phyloP scores from a whole-genome alignment of 1,140 invertebrate genomes.

The Akabosia matsudoensis region DNA sequence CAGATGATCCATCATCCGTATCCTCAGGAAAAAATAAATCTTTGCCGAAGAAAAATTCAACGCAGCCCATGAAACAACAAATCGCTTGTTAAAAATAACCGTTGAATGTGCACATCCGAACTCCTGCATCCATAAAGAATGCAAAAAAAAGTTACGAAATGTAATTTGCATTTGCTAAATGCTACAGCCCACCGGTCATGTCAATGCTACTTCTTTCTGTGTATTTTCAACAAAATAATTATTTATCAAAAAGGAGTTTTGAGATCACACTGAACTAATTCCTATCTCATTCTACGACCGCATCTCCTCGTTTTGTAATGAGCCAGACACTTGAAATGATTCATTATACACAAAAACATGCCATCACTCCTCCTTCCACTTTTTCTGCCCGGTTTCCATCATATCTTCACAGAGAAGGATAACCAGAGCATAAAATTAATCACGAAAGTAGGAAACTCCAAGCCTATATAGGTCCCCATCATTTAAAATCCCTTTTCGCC shows the following conservation, averaged over 20 bases:
- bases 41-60: neutral
- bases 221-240: too few species aligned
- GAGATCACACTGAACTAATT: too few species aligned
- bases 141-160: neutral
- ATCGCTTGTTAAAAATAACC: slow-evolving; percentile 4
- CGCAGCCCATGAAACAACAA: neutral
- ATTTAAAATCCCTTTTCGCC: too few species aligned
- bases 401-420: too few species aligned
- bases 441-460: too few species aligned
- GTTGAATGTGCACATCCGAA: neutral
- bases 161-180: neutral
- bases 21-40: neutral
- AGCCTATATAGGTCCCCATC: too few species aligned
- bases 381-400: neutral
- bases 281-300: neutral
- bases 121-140: neutral
- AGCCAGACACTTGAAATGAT: neutral
- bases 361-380: neutral
- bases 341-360: neutral
- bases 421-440: too few species aligned
- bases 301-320: slow-evolving; percentile 10
- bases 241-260: neutral
- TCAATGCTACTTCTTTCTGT: too few species aligned
- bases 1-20: slow-evolving; percentile 6
- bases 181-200: too few species aligned